Conservation (phyloP, 2,113 vertebrate genomes). For the Petrocephalus microphthalmus region DNA sequence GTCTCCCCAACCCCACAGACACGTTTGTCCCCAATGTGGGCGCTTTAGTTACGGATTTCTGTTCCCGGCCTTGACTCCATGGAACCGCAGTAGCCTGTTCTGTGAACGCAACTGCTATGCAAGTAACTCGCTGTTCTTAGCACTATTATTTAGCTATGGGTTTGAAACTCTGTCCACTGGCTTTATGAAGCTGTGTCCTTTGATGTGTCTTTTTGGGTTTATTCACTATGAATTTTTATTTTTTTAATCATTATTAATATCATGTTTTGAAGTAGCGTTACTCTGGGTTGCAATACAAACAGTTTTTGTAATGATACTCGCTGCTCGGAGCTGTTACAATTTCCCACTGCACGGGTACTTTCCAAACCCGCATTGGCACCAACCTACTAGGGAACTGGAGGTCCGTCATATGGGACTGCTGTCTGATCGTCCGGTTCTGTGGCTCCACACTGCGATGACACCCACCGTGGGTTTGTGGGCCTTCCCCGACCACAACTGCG, state of each 20-base stretch:
- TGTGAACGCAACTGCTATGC: slow-evolving; percentile 1
- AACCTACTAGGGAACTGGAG: background rate
- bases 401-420: background rate
- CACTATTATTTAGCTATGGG: background rate
- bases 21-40: background rate
- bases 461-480: background rate
- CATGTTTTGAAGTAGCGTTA: background rate
- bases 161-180: background rate
- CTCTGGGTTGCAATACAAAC: background rate
- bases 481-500: background rate
- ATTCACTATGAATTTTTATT: background rate
- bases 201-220: background rate
- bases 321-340: background rate
- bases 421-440: background rate
- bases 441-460: background rate
- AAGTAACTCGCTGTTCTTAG: background rate
- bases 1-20: background rate
- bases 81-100: background rate
- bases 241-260: background rate
- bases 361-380: background rate
- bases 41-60: background rate
- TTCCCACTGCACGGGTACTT: background rate
- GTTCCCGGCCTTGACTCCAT: background rate
- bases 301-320: background rate
- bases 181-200: background rate